Percentiles rank a stretch among this genome's conserved stretches.
phyloP scores from a whole-genome alignment of 2,797 vertebrate genomes.

The Anguilla obscura region DNA sequence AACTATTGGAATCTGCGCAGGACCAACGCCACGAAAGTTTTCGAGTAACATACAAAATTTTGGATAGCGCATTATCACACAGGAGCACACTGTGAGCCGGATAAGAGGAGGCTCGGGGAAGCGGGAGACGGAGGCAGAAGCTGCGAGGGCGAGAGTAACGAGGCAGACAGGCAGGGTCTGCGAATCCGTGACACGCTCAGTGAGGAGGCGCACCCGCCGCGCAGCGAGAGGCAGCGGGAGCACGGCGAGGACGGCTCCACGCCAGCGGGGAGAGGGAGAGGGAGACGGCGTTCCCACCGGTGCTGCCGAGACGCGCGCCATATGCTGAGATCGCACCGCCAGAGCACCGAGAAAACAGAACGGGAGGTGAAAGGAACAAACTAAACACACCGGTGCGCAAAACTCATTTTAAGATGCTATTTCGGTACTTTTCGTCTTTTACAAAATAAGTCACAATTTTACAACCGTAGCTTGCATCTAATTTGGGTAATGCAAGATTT shows the following conservation, averaged over 20 bases:
- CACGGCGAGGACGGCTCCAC: not conserved
- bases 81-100: not conserved
- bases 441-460: not conserved
- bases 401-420: not conserved
- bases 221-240: slow-evolving; percentile 5
- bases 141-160: slow-evolving; percentile 19
- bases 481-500: not conserved
- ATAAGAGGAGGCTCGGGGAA: not conserved
- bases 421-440: not conserved
- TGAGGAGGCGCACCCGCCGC: slow-evolving; percentile 8
- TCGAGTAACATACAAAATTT: not conserved
- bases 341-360: not conserved
- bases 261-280: not conserved
- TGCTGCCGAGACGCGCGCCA: slow-evolving; percentile 9
- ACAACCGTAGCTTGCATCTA: not conserved
- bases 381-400: not conserved
- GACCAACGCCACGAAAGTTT: not conserved
- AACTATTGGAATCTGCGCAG: not conserved
- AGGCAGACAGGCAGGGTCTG: slow-evolving; percentile 11
- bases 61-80: not conserved
- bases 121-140: not conserved
- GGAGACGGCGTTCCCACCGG: not conserved
- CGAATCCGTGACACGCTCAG: slow-evolving; percentile 5
- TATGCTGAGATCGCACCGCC: slow-evolving; percentile 22
- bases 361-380: not conserved